These are phyloP conservation scores for Drosophila pullipes DNA, from an alignment of 2,888 invertebrate genomes.

Conservation along the genomic window DNA sequence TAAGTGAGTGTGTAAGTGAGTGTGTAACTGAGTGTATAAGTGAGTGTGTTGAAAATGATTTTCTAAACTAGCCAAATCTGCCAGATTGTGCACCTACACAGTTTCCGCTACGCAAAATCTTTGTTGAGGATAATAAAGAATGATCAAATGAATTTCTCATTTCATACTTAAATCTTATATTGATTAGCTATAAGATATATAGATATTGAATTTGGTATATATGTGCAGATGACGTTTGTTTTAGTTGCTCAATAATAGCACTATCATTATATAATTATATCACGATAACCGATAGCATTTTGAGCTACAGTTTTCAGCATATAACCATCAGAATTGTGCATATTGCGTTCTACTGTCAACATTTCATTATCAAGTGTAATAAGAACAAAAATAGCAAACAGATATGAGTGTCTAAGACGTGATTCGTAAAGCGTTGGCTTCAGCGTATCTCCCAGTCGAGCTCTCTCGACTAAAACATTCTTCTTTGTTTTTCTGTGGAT, in stretches of 20 bases:
- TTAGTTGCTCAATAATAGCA: not conserved
- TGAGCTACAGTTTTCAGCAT: not conserved
- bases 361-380: not conserved
- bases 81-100: not conserved
- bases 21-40: not conserved
- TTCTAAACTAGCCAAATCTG: conserved; percentile 44
- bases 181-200: not conserved
- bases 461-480: not conserved
- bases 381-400: not conserved
- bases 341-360: not conserved
- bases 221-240: not conserved
- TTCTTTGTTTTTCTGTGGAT: conserved; percentile 30
- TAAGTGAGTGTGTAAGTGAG: no score
- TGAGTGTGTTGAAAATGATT: conserved; percentile 33
- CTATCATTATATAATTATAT: not conserved
- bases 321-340: not conserved
- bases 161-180: not conserved
- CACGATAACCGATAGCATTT: not conserved
- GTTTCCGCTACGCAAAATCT: conserved; percentile 20
- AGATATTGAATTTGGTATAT: not conserved
- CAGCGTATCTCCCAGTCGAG: not conserved
- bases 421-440: not conserved
- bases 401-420: not conserved
- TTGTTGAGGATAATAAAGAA: not conserved
- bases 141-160: no score